Percentiles rank a stretch among this genome's conserved stretches.
These are phyloP conservation scores for Syngnathus scovelli DNA, from an alignment of 2,113 vertebrate species.

Conservation along the genomic window DNA sequence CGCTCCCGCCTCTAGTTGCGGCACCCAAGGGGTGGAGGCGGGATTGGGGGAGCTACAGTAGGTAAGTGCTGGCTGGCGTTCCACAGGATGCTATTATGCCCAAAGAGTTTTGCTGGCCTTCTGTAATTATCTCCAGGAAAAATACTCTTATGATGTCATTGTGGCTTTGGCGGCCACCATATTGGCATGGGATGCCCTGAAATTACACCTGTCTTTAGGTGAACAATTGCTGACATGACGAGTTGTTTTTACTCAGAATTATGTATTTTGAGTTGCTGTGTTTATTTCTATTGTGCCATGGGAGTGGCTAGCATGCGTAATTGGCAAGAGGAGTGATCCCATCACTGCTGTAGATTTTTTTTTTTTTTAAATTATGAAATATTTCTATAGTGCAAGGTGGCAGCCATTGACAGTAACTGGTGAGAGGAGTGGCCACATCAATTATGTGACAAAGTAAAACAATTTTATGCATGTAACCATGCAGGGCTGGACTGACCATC, in stretches of 20 bases:
- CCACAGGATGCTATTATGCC: slow-evolving; percentile 19
- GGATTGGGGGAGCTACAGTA: slow-evolving; percentile 34
- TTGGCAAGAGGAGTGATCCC: too few species aligned
- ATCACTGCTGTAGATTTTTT: too few species aligned
- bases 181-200: slow-evolving; percentile 59
- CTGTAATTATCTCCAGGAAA: slow-evolving; percentile 70
- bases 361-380: too few species aligned
- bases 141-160: slow-evolving; percentile 68
- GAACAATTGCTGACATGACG: slow-evolving; percentile 44
- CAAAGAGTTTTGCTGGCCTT: slow-evolving; percentile 50
- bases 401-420: too few species aligned
- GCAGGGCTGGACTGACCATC: too few species aligned
- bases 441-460: too few species aligned
- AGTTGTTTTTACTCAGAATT: neutral
- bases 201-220: slow-evolving; percentile 52
- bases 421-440: too few species aligned
- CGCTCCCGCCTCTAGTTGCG: slow-evolving; percentile 47
- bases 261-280: neutral
- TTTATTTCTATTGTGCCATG: neutral
- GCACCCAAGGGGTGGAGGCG: slow-evolving; percentile 21
- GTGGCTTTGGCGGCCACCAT: slow-evolving; percentile 64
- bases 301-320: neutral
- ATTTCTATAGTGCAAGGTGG: too few species aligned
- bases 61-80: slow-evolving; percentile 56
- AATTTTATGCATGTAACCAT: too few species aligned